Conservation (phyloP, 2,113 vertebrate species). For the Eidolon helvum region DNA sequence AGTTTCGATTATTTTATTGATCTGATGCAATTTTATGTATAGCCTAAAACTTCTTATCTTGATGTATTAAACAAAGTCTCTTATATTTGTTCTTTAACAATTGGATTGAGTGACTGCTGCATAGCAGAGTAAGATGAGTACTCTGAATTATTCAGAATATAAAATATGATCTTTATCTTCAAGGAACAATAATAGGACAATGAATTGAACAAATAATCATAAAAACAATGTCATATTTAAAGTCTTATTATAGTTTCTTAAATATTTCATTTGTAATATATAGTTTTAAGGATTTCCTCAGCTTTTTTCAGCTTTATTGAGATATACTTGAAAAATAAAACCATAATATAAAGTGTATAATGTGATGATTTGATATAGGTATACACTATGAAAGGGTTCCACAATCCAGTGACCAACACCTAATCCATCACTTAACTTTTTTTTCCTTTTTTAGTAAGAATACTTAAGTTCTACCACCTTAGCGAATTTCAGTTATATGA, state of each 20-base stretch:
- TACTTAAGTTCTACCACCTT: background rate
- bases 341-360: background rate
- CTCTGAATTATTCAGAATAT: background rate
- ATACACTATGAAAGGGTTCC: background rate
- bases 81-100: background rate
- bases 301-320: background rate
- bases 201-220: background rate
- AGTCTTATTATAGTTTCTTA: background rate
- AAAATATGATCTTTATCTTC: background rate
- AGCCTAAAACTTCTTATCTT: background rate
- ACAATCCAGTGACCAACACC: background rate
- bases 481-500: too few relatives aligned
- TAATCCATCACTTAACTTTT: background rate
- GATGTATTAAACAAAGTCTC: background rate
- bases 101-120: background rate
- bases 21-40: background rate
- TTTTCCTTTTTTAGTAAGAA: background rate
- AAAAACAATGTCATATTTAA: background rate
- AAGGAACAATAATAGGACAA: background rate
- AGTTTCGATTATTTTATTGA: background rate
- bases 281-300: background rate
- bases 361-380: background rate
- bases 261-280: background rate
- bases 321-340: background rate
- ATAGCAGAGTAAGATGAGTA: background rate